Base-by-base conservation (phyloP, 2,797 vertebrate species). In the Sylvia borin region DNA sequence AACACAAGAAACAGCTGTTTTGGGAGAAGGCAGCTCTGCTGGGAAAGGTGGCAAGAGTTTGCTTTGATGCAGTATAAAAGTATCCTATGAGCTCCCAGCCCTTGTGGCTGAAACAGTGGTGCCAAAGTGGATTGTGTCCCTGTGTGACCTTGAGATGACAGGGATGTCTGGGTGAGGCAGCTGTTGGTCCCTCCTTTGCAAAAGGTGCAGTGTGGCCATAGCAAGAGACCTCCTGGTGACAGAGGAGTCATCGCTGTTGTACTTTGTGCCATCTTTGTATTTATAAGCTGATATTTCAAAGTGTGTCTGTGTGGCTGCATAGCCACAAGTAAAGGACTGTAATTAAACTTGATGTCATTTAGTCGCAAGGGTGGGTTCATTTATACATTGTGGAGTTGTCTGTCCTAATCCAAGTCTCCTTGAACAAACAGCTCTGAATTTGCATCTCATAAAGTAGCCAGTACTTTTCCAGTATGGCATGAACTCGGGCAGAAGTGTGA, bases 331-430 rank as follows among this genome's bases (percentile, higher is more conserved):
- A 70, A 48, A 90, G 38, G 53, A 38, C 40, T 74, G 55, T 82
- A 65, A 92, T 96, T 94, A 86, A 86, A 88, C n/a, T 53, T 66
- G 13, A 55, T 85, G 32, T 54, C 70, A 71, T 94, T 91, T 85
- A 67, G 94, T 93, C 0, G 0, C 62, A 82, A 57, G 51, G 24
- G 6, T 84, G 48, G 29, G 45, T 87, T 92, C 26, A 29, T 79
- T 93, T 89, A 48, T 62, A 65, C 32, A 40, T 74, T 4, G 3
- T 64, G 34, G 73, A 86, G 36, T 71, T 96, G 45, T 71, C 85
- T 87, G 71, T 76, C 47, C 67, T 93, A 76, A 88, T 87, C 91
- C 38, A 43, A 70, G 50, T 74, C 64, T 94, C 55, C 76, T 91
- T 92, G 74, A 88, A 62, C 71, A 94, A 94, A 65, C 71, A 38